These are phyloP conservation scores for Ischnus inquisitorius DNA, from an alignment of 2,888 invertebrate genomes.

Conservation along the genomic window DNA sequence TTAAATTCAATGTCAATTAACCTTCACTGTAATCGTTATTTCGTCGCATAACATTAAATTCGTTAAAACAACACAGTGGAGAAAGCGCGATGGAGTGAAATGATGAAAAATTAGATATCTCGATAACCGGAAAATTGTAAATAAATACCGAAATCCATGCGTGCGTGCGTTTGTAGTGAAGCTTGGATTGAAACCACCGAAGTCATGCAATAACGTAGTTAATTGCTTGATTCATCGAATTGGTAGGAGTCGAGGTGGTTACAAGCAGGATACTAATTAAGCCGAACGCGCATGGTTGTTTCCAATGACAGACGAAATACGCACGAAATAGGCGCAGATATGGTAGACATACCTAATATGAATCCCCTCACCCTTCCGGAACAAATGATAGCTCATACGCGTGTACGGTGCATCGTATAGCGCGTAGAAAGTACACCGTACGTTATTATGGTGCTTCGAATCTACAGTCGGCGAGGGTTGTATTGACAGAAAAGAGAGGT, in stretches of 20 bases:
- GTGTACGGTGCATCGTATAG: conserved; percentile 17
- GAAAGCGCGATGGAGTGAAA: not conserved
- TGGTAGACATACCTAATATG: conserved; percentile 6
- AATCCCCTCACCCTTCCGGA: conserved; percentile 13
- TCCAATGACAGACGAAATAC: conserved; percentile 66
- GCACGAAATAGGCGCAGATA: conserved; percentile 19
- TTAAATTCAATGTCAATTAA: no score
- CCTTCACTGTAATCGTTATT: no score
- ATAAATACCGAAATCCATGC: not conserved
- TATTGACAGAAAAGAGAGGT: no score
- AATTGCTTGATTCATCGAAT: conserved; percentile 6
- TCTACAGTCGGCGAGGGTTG: not conserved
- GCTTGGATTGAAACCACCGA: not conserved
- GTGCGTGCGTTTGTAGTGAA: not conserved
- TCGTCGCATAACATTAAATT: no score
- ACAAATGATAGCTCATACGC: conserved; percentile 33
- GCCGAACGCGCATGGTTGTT: conserved; percentile 66
- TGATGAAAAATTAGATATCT: conserved; percentile 44
- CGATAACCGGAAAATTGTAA: conserved; percentile 17
- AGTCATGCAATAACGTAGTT: not conserved
- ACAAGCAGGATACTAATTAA: conserved; percentile 47
- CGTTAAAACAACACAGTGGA: no score
- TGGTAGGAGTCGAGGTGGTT: not conserved
- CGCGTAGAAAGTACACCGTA: not conserved
- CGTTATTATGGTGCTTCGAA: conserved; percentile 47